Percentiles rank a stretch among this genome's conserved stretches.
These are phyloP conservation scores for Corythornis cristatus DNA, from an alignment of 2,113 vertebrate species.

Conservation along the genomic window DNA sequence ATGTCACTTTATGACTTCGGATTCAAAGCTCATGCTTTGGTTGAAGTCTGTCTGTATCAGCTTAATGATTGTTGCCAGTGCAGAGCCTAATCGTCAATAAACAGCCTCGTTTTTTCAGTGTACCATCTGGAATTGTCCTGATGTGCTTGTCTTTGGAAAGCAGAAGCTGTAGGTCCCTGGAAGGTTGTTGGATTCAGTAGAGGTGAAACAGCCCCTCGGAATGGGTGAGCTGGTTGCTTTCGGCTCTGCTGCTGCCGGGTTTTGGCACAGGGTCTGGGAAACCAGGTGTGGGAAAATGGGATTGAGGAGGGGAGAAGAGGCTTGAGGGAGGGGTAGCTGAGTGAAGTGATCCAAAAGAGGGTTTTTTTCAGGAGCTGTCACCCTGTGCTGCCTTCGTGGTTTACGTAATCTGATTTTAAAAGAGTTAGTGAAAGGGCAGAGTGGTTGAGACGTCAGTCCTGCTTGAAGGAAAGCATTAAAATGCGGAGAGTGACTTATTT, in stretches of 20 bases:
- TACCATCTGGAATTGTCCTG: not conserved
- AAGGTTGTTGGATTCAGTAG: not conserved
- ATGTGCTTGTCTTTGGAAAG: not conserved
- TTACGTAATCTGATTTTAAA: not conserved
- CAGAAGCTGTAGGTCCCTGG: not conserved
- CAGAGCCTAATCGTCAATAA: conserved; percentile 64
- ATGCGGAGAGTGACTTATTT: not conserved
- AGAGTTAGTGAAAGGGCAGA: not conserved
- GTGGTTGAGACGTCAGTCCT: not conserved
- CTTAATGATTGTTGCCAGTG: not conserved
- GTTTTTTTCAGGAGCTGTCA: not conserved
- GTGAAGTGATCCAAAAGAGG: not conserved
- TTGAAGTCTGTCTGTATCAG: conserved; percentile 14
- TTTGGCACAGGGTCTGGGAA: not conserved
- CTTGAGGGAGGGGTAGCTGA: not conserved
- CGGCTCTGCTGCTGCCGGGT: not conserved
- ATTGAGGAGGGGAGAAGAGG: not conserved
- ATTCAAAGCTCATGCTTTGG: conserved; percentile 8
- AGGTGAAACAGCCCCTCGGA: not conserved
- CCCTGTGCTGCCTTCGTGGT: not conserved
- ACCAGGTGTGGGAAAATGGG: not conserved
- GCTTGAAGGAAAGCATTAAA: not conserved
- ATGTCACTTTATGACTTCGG: conserved; percentile 60
- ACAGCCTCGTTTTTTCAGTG: conserved; percentile 57
- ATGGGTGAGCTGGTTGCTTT: not conserved